Percentiles rank a stretch among this genome's conserved stretches.
phyloP scores from a whole-genome alignment of 2,888 invertebrate genomes.

The Trissolcus brochymenae region DNA sequence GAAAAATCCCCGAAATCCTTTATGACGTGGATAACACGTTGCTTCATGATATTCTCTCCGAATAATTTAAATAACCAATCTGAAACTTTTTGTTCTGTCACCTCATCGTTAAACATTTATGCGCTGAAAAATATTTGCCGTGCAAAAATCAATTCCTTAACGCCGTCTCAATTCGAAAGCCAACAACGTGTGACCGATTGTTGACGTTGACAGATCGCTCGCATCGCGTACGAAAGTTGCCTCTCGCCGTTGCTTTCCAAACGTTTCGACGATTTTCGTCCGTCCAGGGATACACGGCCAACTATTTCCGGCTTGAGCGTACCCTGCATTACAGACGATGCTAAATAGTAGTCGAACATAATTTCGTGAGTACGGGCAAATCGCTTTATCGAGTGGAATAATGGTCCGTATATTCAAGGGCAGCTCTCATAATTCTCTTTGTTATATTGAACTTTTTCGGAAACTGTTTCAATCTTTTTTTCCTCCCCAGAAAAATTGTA shows the following conservation, averaged over 20 bases:
- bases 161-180: constrained; percentile 53
- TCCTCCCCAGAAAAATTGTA: too few relatives aligned
- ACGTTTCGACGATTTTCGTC: constrained; percentile 59
- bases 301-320: constrained; percentile 41
- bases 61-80: constrained; percentile 6
- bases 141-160: constrained; percentile 42
- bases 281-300: constrained; percentile 30
- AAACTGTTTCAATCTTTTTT: constrained; percentile 64
- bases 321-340: constrained; percentile 61
- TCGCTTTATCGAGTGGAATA: constrained; percentile 75
- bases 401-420: constrained; percentile 71
- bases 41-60: constrained; percentile 1
- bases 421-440: constrained; percentile 68
- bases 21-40: constrained; percentile 28
- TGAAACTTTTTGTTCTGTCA: neutral
- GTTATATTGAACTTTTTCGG: constrained; percentile 67
- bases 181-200: constrained; percentile 62
- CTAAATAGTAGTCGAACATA: constrained; percentile 71
- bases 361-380: constrained; percentile 69
- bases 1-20: constrained; percentile 43
- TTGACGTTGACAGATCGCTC: constrained; percentile 66
- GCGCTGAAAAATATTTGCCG: constrained; percentile 15
- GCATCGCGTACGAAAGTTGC: constrained; percentile 56
- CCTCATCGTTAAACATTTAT: neutral
- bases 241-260: constrained; percentile 2